A percentile compares a stretch with the other conserved stretches of the same genome.
These are phyloP conservation scores for Dasypolia templi DNA, from an alignment of 2,888 invertebrate species.

Conservation along the genomic window DNA sequence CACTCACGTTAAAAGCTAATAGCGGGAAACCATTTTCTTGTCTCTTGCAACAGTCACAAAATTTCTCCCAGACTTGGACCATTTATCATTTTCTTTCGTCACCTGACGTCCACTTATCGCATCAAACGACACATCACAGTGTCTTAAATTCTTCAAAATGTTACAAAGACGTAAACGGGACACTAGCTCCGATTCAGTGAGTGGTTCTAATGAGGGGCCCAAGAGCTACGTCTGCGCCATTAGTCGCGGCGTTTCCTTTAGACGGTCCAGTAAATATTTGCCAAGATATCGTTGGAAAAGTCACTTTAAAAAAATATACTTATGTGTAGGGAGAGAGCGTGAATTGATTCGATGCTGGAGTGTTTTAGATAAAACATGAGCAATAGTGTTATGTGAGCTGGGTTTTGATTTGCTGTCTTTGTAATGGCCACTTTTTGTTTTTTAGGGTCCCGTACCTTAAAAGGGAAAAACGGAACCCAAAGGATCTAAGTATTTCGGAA, in stretches of 20 bases:
- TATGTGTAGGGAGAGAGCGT: slow-evolving; percentile 32
- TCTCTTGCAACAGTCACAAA: not conserved
- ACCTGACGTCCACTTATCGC: slow-evolving; percentile 24
- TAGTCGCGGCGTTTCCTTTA: slow-evolving; percentile 75
- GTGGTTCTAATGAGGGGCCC: slow-evolving; percentile 74
- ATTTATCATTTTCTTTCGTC: slow-evolving; percentile 43
- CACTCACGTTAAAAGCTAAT: not conserved
- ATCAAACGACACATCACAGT: slow-evolving; percentile 42
- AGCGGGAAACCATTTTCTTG: slow-evolving; percentile 17
- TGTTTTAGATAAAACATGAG: slow-evolving; percentile 43
- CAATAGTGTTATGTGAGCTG: slow-evolving; percentile 26
- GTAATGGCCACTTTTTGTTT: not conserved
- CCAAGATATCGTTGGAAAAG: slow-evolving; percentile 65
- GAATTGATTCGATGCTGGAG: slow-evolving; percentile 10
- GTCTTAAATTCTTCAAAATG: slow-evolving; percentile 51
- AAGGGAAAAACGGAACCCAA: too few species aligned
- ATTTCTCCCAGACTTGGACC: slow-evolving; percentile 1
- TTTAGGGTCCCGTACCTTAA: too few species aligned
- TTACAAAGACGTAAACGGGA: slow-evolving; percentile 58
- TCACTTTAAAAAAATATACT: slow-evolving; percentile 53
- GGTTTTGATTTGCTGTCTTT: slow-evolving; percentile 33
- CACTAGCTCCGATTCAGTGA: slow-evolving; percentile 65
- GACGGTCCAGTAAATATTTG: slow-evolving; percentile 78
- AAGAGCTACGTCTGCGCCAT: slow-evolving; percentile 69
- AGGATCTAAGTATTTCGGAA: too few species aligned